These are phyloP conservation scores for Cyclophora albipunctata DNA, from an alignment of 2,888 invertebrate species.

Conservation along the genomic window DNA sequence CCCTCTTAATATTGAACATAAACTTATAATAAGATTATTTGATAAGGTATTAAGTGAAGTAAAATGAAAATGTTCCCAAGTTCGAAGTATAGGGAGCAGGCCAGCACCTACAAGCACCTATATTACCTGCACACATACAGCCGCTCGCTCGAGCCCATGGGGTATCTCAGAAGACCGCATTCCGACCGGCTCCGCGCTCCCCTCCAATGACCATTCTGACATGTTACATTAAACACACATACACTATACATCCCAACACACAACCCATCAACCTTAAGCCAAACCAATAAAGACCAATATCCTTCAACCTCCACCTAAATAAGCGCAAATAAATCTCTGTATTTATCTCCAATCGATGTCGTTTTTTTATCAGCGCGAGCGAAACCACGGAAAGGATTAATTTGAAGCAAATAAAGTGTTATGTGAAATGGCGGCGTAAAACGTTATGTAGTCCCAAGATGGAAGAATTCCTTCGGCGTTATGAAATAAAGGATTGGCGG, in stretches of 20 bases:
- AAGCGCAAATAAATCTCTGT: constrained; percentile 13
- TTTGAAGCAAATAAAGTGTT: constrained; percentile 62
- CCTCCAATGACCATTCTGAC: constrained; percentile 39
- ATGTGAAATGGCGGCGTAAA: constrained; percentile 28
- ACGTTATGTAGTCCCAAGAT: no score
- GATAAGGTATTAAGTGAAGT: no score
- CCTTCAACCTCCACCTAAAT: neutral
- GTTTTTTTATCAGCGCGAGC: constrained; percentile 54
- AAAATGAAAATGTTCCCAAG: constrained; percentile 6
- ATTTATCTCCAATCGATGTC: constrained; percentile 44
- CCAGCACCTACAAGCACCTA: constrained; percentile 39
- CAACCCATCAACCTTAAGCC: constrained; percentile 14
- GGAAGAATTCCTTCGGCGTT: no score
- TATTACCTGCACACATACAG: constrained; percentile 29
- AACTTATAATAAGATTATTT: no score
- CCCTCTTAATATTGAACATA: no score
- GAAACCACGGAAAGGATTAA: constrained; percentile 69
- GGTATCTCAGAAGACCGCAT: constrained; percentile 69
- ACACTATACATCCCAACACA: constrained; percentile 12
- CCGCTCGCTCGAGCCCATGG: constrained; percentile 46
- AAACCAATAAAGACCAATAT: constrained; percentile 23
- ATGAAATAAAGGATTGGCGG: no score
- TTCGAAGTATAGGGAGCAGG: constrained; percentile 30
- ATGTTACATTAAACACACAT: constrained; percentile 38
- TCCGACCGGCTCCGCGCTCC: constrained; percentile 48